Evolutionary conservation across 2,797 vertebrate genomes (phyloP), one percentile per base, ranked within the genome.

Genomic region (Takifugu rubripes): DNA sequence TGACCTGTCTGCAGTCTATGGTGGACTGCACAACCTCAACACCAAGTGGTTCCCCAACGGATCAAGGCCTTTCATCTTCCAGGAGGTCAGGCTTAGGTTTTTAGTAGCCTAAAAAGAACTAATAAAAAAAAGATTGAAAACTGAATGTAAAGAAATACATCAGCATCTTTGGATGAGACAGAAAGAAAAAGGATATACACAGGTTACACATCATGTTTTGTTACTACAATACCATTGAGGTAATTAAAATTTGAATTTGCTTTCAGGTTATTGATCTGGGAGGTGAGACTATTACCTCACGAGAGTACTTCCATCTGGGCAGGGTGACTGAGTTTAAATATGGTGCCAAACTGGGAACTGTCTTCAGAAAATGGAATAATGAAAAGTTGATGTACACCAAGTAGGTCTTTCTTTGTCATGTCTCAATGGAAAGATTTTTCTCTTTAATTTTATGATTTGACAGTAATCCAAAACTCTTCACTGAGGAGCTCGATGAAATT

Each of bases 241-340:
- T 10, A 1, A 33, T 33, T 9, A n/a, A 45, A n/a, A 16, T 16
- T 8, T 44, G 3, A 6, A 59, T 82, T 74, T 67, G 4, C 14
- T 7, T 59, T 9, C 27, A 97, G 95, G 94, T 97, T 0, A 98
- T 98, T 84, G 95, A 98, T 86, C 76, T 96, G 15, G 95, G 95
- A 9, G 90, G 92, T 5, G 95, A 97, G 69, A 0, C 90, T 0
- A 90, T 98, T 71, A 47, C 56, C 26, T 25, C 79, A 10, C 78
- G 46, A 0, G 79, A 99, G 0, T 99, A 98, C 48, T 74, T 76
- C 77, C 74, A 78, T 54, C 82, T 94, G 5, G 96, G 96, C 36
- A 91, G 93, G 47, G 95, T 99, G 66, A 99, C 96, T 0, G 96
- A 98, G 76, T 99, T 98, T 79, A 97, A 96, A 67, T 98, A 94